These are phyloP conservation scores for Glossosoma conforme DNA, from an alignment of 1,140 invertebrate species.

Conservation along the genomic window DNA sequence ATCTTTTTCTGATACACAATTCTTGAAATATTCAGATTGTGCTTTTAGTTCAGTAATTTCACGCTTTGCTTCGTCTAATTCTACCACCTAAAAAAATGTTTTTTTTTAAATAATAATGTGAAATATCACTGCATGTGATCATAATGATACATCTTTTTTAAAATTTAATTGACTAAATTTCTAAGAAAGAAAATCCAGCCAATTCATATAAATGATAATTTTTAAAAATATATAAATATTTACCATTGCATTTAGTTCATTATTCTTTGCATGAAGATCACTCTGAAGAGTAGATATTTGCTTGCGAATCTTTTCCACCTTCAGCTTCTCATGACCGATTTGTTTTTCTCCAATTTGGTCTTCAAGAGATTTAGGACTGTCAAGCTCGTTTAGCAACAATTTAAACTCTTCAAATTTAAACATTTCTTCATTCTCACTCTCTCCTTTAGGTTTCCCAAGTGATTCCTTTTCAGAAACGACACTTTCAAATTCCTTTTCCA, in stretches of 20 bases:
- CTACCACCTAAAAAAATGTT: conserved; percentile 41
- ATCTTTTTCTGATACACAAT: conserved; percentile 46
- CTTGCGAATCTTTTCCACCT: conserved; percentile 45
- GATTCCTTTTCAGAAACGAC: conserved; percentile 41
- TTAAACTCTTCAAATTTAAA: conserved; percentile 37
- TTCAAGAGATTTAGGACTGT: conserved; percentile 21
- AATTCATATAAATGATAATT: background rate
- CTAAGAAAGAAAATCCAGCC: no score
- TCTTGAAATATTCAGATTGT: conserved; percentile 34
- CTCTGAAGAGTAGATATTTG: conserved; percentile 56
- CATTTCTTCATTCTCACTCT: conserved; percentile 44
- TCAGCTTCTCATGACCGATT: conserved; percentile 37
- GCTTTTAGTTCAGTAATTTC: conserved; percentile 42
- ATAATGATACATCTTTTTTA: no score
- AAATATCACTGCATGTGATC: no score
- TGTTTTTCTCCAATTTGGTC: conserved; percentile 34
- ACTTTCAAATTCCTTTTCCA: conserved; percentile 50
- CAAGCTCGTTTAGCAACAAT: conserved; percentile 40
- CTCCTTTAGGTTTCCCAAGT: conserved; percentile 39
- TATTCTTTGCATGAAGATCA: conserved; percentile 49
- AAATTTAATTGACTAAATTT: no score
- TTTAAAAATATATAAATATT: conserved; percentile 15
- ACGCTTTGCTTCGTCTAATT: conserved; percentile 45
- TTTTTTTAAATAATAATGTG: no score
- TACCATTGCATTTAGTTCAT: conserved; percentile 48